A percentile compares a stretch with the other conserved stretches of the same genome.
phyloP scores from a whole-genome alignment of 2,888 invertebrate species.

The Drosophila recens region DNA sequence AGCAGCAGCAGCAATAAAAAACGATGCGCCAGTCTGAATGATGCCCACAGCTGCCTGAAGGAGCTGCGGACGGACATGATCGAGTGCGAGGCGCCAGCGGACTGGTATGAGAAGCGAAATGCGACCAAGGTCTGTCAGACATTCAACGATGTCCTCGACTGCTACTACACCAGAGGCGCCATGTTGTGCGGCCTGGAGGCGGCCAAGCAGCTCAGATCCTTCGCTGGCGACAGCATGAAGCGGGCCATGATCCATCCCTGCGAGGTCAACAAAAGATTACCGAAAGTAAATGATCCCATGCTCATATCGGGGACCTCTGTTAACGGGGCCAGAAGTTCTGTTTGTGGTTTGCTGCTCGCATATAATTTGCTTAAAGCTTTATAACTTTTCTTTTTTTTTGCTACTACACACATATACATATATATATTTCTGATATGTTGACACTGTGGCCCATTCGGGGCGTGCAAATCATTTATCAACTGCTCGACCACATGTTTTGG shows the following conservation, averaged over 20 bases:
- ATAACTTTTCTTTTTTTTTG: constrained; percentile 1
- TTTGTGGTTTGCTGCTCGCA: not conserved
- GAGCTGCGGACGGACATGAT: constrained; percentile 86
- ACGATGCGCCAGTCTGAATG: constrained; percentile 76
- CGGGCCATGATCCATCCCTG: constrained; percentile 65
- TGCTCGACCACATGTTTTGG: constrained; percentile 31
- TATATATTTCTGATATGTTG: constrained; percentile 13
- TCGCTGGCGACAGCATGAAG: constrained; percentile 75
- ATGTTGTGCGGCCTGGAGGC: constrained; percentile 86
- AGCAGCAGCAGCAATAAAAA: constrained; percentile 41
- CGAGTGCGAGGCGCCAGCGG: constrained; percentile 86
- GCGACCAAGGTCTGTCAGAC: constrained; percentile 85
- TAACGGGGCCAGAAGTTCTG: not conserved
- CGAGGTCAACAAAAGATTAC: constrained; percentile 68
- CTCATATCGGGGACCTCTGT: constrained; percentile 1
- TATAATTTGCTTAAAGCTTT: constrained; percentile 16
- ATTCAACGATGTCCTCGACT: constrained; percentile 86
- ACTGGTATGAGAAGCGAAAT: constrained; percentile 86
- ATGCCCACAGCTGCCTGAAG: constrained; percentile 84
- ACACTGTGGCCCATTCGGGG: constrained; percentile 13
- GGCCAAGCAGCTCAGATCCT: constrained; percentile 83
- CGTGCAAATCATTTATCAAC: constrained; percentile 31
- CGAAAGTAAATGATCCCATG: constrained; percentile 81
- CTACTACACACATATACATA: too few species aligned
- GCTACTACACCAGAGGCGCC: constrained; percentile 86